A percentile compares a stretch with the other conserved stretches of the same genome.
Evolutionary conservation across 2,113 vertebrate species (phyloP).

Genomic region (Zosterops borbonicus): DNA sequence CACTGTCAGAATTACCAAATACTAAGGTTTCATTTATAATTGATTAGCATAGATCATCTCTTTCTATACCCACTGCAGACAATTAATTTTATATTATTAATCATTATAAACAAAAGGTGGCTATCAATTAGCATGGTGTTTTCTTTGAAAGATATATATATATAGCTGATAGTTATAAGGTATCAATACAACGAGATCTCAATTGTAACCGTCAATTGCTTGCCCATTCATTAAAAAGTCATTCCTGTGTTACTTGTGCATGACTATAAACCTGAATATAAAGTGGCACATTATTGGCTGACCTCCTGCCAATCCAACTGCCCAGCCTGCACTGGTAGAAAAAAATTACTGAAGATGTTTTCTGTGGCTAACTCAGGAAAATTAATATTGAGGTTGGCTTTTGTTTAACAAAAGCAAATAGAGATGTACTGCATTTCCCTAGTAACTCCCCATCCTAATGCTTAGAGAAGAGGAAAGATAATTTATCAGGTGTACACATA

Average conservation of each 20-base stretch:
- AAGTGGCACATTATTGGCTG: background rate
- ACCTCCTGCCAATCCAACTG: background rate
- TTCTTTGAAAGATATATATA: too few relatives aligned
- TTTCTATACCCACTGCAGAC: too few relatives aligned
- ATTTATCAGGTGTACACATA: background rate
- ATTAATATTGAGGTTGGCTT: background rate
- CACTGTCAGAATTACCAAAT: too few relatives aligned
- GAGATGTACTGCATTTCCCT: background rate
- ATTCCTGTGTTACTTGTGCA: background rate
- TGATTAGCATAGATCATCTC: too few relatives aligned
- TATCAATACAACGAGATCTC: background rate
- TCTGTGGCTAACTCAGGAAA: background rate
- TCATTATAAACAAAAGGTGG: too few relatives aligned
- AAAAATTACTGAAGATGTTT: background rate
- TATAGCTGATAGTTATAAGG: too few relatives aligned
- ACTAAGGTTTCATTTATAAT: too few relatives aligned
- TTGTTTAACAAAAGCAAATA: background rate
- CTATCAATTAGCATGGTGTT: too few relatives aligned
- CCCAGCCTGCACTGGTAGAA: background rate
- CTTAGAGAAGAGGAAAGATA: background rate
- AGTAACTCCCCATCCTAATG: background rate
- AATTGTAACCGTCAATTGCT: background rate
- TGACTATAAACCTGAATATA: background rate
- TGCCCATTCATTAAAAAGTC: background rate
- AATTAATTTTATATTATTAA: too few relatives aligned